Evolutionary conservation across 2,888 invertebrate species (phyloP).

Genomic region (Autographa pulchrina): DNA sequence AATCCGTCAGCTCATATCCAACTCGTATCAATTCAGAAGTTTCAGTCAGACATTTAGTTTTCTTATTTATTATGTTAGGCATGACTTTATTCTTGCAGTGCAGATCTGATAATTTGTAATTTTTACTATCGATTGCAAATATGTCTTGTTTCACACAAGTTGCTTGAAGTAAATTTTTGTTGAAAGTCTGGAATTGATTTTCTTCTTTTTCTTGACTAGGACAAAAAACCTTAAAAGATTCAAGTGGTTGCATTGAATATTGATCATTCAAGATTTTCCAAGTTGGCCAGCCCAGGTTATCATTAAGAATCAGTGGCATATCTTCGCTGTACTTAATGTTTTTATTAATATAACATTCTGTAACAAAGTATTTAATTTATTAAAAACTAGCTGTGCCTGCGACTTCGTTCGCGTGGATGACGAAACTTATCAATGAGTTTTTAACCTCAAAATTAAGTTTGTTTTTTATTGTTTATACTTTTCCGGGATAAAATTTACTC

Average conservation of each 20-base stretch:
- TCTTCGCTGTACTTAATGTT: slow-evolving; percentile 11
- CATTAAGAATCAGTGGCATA: slow-evolving; percentile 50
- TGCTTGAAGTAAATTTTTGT: slow-evolving; percentile 34
- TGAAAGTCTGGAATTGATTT: slow-evolving; percentile 47
- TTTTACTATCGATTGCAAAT: slow-evolving; percentile 37
- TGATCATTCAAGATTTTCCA: slow-evolving; percentile 27
- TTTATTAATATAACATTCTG: slow-evolving; percentile 56
- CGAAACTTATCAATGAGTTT: too few species aligned
- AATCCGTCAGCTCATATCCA: slow-evolving; percentile 44
- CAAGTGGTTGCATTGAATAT: slow-evolving; percentile 25
- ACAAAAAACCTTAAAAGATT: slow-evolving; percentile 45
- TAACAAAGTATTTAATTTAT: slow-evolving; percentile 26
- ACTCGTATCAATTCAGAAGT: slow-evolving; percentile 53
- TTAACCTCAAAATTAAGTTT: too few species aligned
- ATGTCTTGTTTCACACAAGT: slow-evolving; percentile 47
- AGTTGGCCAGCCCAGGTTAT: slow-evolving; percentile 36
- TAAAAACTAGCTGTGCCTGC: too few species aligned
- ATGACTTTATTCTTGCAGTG: slow-evolving; percentile 41
- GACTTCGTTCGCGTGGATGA: too few species aligned
- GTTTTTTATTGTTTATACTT: too few species aligned
- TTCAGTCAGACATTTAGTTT: slow-evolving; percentile 39
- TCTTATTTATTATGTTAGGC: slow-evolving; percentile 35
- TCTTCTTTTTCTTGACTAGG: slow-evolving; percentile 18
- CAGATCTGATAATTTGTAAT: slow-evolving; percentile 48
- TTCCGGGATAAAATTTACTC: too few species aligned